Percentiles rank a stretch among this genome's conserved stretches.
These are phyloP conservation scores for Panthera tigris DNA, from an alignment of 2,113 vertebrate species.

Conservation along the genomic window DNA sequence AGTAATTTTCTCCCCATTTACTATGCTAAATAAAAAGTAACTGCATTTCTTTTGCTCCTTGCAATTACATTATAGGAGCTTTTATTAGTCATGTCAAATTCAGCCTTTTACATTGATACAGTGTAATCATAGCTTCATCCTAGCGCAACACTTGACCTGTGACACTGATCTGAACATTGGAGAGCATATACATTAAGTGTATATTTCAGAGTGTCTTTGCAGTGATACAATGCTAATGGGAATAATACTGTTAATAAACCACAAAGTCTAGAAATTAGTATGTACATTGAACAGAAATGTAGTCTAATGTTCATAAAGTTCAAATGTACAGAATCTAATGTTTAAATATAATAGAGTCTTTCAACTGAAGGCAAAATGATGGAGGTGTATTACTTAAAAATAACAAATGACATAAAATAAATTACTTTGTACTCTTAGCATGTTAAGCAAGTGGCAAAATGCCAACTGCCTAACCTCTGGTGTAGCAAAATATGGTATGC, in stretches of 20 bases:
- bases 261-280: background rate
- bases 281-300: background rate
- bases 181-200: background rate
- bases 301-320: background rate
- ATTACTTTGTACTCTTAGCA: background rate
- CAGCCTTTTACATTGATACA: background rate
- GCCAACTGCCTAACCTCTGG: background rate
- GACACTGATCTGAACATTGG: background rate
- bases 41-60: background rate
- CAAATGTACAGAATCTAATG: background rate
- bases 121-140: background rate
- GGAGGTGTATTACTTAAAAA: slow-evolving; percentile 12
- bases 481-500: background rate
- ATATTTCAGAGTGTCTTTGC: background rate
- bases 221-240: background rate
- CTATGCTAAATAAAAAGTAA: background rate
- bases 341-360: background rate
- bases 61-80: background rate
- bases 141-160: background rate
- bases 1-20: background rate
- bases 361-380: background rate
- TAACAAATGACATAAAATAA: slow-evolving; percentile 41
- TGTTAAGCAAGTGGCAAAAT: slow-evolving; percentile 45
- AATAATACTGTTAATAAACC: background rate
- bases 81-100: background rate